Conservation (phyloP, 2,797 vertebrate species). For the Antennarius maculatus region DNA sequence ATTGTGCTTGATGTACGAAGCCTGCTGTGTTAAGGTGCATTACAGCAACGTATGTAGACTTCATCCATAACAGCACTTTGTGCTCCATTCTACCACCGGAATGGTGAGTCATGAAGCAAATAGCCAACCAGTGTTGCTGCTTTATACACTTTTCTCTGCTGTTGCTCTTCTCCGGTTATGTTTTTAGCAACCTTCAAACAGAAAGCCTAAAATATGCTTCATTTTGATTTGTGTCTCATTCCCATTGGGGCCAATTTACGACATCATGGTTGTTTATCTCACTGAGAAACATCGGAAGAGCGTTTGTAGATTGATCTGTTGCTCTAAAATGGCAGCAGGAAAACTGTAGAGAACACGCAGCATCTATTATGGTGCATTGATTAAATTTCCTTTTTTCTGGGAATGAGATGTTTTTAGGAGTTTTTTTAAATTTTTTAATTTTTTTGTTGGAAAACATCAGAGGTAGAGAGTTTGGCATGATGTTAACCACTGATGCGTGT, state of each 20-base stretch:
- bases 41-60: constrained; percentile 50
- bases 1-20: constrained; percentile 56
- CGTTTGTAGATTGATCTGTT: constrained; percentile 50
- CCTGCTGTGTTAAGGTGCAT: constrained; percentile 55
- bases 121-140: constrained; percentile 9
- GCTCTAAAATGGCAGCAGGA: constrained; percentile 31
- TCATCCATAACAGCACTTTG: constrained; percentile 56
- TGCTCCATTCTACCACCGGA: constrained; percentile 45
- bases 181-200: constrained; percentile 29
- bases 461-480: neutral
- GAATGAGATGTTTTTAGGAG: neutral
- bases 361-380: constrained; percentile 1
- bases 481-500: neutral
- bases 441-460: neutral
- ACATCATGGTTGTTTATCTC: constrained; percentile 52
- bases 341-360: constrained; percentile 9
- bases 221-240: constrained; percentile 30
- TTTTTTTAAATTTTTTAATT: constrained; percentile 5
- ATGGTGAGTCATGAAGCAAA: constrained; percentile 53
- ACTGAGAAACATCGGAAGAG: constrained; percentile 37
- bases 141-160: constrained; percentile 12
- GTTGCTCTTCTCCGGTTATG: neutral
- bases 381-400: neutral
- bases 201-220: constrained; percentile 27
- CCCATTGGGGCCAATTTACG: constrained; percentile 34